Conservation (phyloP, 1,140 invertebrate genomes). For the Pogonomyrmex barbatus region DNA sequence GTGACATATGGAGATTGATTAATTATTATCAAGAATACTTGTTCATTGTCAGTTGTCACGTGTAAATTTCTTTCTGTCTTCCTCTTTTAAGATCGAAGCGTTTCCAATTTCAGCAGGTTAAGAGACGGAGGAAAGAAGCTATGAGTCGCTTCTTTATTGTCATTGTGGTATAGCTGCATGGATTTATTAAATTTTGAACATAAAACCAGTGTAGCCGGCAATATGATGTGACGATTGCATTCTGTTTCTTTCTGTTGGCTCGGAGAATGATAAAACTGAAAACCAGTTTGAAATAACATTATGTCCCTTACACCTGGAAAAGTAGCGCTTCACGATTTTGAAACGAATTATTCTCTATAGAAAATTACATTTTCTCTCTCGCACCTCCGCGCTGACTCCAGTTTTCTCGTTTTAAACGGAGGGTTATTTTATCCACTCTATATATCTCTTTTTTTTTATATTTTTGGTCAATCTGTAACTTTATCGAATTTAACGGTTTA, state of each 20-base stretch:
- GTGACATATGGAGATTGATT: not conserved
- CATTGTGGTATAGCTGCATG: constrained; percentile 54
- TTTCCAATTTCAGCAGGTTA: constrained; percentile 49
- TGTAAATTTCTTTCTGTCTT: not conserved
- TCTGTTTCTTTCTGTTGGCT: not conserved
- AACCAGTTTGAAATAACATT: constrained; percentile 65
- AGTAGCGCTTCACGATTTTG: constrained; percentile 49
- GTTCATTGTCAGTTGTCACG: constrained; percentile 26
- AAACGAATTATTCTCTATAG: not conserved
- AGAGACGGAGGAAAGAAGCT: constrained; percentile 30
- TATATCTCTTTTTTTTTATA: constrained; percentile 19
- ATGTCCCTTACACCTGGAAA: constrained; percentile 58
- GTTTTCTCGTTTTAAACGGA: constrained; percentile 43
- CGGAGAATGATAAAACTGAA: constrained; percentile 66
- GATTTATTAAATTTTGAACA: constrained; percentile 69
- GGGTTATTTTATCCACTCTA: constrained; percentile 31
- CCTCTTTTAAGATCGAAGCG: constrained; percentile 49
- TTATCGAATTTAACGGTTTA: constrained; percentile 53
- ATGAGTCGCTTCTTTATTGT: constrained; percentile 45
- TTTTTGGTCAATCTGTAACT: constrained; percentile 38
- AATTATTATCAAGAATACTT: constrained; percentile 26
- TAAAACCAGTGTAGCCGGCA: constrained; percentile 68
- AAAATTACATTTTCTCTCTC: not conserved
- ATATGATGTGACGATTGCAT: constrained; percentile 3
- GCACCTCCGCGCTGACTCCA: constrained; percentile 53